Evolutionary conservation across 2,888 invertebrate genomes (phyloP).

Genomic region (Ischnura elegans): DNA sequence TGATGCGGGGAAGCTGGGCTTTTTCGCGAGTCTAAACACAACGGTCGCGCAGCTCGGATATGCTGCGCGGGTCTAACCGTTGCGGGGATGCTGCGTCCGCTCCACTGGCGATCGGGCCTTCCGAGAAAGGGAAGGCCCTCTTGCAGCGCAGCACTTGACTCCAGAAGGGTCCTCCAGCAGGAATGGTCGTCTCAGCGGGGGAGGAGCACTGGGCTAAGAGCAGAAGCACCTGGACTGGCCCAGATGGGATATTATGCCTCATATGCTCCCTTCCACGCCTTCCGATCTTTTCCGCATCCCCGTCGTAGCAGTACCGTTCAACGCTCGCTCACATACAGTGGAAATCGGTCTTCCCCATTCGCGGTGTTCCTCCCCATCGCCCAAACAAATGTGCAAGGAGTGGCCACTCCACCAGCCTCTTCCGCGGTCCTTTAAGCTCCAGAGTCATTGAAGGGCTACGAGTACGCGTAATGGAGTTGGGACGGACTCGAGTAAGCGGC

Average conservation of each 20-base stretch:
- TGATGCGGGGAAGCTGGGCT: not conserved
- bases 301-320: not conserved
- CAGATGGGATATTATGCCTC: not conserved
- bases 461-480: conserved; percentile 25
- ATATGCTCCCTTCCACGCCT: not conserved
- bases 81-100: not conserved
- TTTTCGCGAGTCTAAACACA: not conserved
- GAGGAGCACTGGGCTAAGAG: not conserved
- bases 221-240: not conserved
- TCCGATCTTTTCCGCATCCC: conserved; percentile 3
- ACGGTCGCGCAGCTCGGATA: not conserved
- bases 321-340: not conserved
- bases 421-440: not conserved
- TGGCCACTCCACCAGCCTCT: not conserved
- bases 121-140: not conserved
- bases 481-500: not conserved
- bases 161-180: not conserved
- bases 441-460: not conserved
- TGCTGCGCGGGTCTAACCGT: not conserved
- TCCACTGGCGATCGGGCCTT: conserved; percentile 1
- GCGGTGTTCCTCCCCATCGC: not conserved
- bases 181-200: not conserved
- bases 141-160: not conserved
- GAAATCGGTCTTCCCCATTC: not conserved
- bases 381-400: conserved; percentile 1